phyloP scores from a whole-genome alignment of 2,113 vertebrate genomes.

The Myiopsitta monachus region DNA sequence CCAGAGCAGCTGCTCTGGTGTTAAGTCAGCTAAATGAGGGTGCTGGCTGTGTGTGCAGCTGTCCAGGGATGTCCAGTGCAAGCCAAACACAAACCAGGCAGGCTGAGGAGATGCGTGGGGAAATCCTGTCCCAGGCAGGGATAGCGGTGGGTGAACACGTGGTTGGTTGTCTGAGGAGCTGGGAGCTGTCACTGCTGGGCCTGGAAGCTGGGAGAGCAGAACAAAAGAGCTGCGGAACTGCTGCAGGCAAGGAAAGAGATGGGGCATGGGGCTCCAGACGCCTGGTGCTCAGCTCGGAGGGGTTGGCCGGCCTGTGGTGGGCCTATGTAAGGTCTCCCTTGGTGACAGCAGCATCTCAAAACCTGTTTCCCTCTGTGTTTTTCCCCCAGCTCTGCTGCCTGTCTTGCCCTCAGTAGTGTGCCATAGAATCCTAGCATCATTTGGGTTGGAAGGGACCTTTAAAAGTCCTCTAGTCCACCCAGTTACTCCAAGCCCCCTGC shows the following conservation, averaged over 20 bases:
- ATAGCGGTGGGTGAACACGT: background rate
- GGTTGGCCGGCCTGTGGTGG: background rate
- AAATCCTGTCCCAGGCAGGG: background rate
- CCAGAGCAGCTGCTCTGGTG: conserved; percentile 11
- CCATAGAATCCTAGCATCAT: background rate
- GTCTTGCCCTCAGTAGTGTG: background rate
- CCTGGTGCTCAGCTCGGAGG: background rate
- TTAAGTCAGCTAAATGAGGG: background rate
- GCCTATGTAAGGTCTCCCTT: rapidly evolving
- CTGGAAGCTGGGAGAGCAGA: background rate
- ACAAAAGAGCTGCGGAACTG: background rate
- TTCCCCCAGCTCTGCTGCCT: background rate
- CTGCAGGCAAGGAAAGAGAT: background rate
- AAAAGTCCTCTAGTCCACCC: background rate
- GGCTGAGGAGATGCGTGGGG: background rate
- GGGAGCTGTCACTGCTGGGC: background rate
- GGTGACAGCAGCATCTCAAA: background rate
- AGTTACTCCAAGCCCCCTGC: no score
- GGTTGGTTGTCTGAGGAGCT: background rate
- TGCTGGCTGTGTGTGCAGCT: background rate
- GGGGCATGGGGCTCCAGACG: background rate
- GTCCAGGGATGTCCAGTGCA: background rate
- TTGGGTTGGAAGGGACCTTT: background rate
- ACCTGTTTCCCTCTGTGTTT: background rate
- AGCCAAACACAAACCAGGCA: background rate